Base-by-base conservation (phyloP, 1,140 invertebrate species). In the Monochamus saltuarius region DNA sequence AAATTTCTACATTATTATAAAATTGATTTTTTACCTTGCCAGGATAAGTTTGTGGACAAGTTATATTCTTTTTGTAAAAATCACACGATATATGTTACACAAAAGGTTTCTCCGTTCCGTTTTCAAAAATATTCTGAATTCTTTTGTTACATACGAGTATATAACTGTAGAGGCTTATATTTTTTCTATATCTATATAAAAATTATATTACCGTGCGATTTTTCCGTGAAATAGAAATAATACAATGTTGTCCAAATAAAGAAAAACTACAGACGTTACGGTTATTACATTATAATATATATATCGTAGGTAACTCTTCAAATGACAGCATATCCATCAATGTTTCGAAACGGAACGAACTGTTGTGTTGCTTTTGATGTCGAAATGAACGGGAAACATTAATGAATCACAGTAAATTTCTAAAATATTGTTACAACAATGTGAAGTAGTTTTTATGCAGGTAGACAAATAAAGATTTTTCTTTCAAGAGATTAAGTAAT, bases 231-330 rank as follows among this genome's bases (percentile, higher is more conserved):
- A 29, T 29, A 2, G 22, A 29, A 29, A 29, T 29, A 29, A 29
- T 29, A 29, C 6, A 29, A 29, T 14, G 46, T 46, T 9, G 16
- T 17, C 11, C 19, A 47, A 47, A 22, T 17, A 47, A 11, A 11
- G n/a, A 22, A 13, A 47, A 13, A 13, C 55, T 64, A 64, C 66
- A 67, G 66, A 67, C 62, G 66, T 65, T 67, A 67, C 62, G 56
- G 59, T 59, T 59, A 65, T 67, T 64, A 67, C 59, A 64, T 64
- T 64, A 66, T 56, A 66, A 66, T 66, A 62, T 66, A 63, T 66
- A 56, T 57, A 60, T 59, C 49, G 51, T 59, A 51, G 46, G 40
- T 55, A 54, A 61, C 37, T 61, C 53, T 50, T 29, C 50, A 34
- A 22, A 35, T 56, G 57, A 37, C 56, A 34, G 42, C 42, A 36